Evolutionary conservation across 2,888 invertebrate genomes (phyloP).

Genomic region (Xestia xanthographa): DNA sequence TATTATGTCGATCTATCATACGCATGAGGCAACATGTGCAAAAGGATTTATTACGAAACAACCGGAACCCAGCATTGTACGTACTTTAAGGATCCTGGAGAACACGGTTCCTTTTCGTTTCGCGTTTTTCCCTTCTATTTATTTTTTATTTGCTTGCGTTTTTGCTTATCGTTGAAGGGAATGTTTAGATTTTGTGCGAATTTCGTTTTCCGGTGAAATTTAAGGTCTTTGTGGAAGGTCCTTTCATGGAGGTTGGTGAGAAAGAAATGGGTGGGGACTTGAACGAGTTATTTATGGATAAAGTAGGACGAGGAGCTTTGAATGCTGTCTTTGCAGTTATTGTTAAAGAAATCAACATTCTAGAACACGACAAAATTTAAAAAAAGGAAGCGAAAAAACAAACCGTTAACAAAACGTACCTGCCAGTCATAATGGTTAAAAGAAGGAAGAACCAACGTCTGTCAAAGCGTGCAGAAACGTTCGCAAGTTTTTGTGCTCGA

Average conservation of each 20-base stretch:
- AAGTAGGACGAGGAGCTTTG: slow-evolving; percentile 23
- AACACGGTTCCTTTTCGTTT: slow-evolving; percentile 42
- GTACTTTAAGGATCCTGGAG: slow-evolving; percentile 38
- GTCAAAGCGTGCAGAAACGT: slow-evolving; percentile 46
- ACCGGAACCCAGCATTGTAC: slow-evolving; percentile 59
- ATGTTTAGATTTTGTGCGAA: slow-evolving; percentile 51
- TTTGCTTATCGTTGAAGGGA: slow-evolving; percentile 49
- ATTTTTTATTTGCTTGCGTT: slow-evolving; percentile 54
- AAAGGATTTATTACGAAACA: slow-evolving; percentile 72
- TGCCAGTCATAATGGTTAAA: slow-evolving; percentile 19
- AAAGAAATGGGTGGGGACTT: slow-evolving; percentile 11
- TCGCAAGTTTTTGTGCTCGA: slow-evolving; percentile 53
- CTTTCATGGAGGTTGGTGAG: slow-evolving; percentile 22
- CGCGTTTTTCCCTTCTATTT: slow-evolving; percentile 45
- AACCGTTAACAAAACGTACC: slow-evolving; percentile 17
- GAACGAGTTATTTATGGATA: slow-evolving; percentile 30
- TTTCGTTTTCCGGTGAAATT: slow-evolving; percentile 38
- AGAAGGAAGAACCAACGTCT: slow-evolving; percentile 34
- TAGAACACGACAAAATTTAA: not conserved
- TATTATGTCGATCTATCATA: slow-evolving; percentile 74
- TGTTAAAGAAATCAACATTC: not conserved
- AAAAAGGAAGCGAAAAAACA: not conserved
- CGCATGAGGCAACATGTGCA: slow-evolving; percentile 65
- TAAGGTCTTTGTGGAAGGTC: slow-evolving; percentile 21
- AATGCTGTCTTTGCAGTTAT: slow-evolving; percentile 16